Conservation (phyloP, 1,140 invertebrate genomes). For the Palaemon carinicauda region DNA sequence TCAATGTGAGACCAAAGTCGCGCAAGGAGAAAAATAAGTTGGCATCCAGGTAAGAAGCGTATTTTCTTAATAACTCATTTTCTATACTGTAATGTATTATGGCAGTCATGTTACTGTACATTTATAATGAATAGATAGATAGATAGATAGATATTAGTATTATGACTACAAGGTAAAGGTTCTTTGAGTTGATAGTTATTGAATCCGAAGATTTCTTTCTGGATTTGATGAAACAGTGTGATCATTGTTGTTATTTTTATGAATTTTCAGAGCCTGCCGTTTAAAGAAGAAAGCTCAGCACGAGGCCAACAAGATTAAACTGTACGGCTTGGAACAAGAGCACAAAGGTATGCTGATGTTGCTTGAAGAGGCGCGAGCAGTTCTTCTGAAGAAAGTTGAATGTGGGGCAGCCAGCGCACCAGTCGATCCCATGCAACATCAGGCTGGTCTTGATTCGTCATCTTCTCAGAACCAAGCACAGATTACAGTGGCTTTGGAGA, state of each 20-base stretch:
- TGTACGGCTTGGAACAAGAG: conserved; percentile 91
- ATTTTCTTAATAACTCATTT: neutral
- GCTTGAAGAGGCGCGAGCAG: conserved; percentile 70
- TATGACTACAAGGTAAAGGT: neutral
- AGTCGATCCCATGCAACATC: neutral
- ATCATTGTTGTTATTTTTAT: conserved; percentile 22
- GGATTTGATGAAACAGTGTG: neutral
- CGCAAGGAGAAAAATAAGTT: conserved; percentile 98
- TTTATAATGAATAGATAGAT: neutral
- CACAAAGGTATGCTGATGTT: conserved; percentile 79
- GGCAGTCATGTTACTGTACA: neutral
- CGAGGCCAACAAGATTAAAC: conserved; percentile 94
- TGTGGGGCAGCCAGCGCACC: conserved; percentile 55
- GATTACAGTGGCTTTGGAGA: conserved; percentile 74
- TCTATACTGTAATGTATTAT: neutral
- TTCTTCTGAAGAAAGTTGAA: conserved; percentile 51
- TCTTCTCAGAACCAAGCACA: conserved; percentile 70
- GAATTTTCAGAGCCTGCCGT: conserved; percentile 79
- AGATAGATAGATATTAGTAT: neutral
- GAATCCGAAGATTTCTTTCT: neutral
- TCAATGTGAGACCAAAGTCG: conserved; percentile 86
- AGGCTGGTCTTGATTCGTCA: conserved; percentile 63
- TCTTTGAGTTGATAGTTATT: neutral
- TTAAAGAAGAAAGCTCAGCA: conserved; percentile 95
- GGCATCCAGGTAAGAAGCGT: conserved; percentile 79